These are phyloP conservation scores for Platycercus adscitus DNA, from an alignment of 2,113 vertebrate species.

Conservation along the genomic window DNA sequence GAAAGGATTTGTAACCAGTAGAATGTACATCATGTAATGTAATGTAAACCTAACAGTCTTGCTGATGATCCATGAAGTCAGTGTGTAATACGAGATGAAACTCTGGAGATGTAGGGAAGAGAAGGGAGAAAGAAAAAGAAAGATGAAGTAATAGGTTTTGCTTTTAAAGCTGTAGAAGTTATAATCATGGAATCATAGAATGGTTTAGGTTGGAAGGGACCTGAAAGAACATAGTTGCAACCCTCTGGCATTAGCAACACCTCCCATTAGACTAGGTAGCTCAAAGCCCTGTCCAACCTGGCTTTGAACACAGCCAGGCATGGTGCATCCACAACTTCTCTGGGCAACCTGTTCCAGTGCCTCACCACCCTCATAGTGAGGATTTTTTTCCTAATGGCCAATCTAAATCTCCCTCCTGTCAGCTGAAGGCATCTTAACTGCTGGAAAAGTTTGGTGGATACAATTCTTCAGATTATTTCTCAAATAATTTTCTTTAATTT, in stretches of 20 bases:
- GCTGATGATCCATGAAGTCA: neutral
- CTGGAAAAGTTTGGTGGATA: neutral
- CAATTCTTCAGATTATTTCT: neutral
- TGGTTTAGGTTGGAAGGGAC: neutral
- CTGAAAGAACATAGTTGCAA: neutral
- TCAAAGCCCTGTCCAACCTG: neutral
- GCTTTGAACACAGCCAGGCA: neutral
- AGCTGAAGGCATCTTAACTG: neutral
- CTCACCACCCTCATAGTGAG: neutral
- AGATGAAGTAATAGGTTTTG: neutral
- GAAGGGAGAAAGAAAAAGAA: neutral
- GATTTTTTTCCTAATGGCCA: neutral
- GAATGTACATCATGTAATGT: neutral
- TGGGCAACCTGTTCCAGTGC: neutral
- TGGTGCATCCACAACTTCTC: neutral
- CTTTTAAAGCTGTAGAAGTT: neutral
- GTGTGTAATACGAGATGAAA: neutral
- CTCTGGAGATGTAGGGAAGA: neutral
- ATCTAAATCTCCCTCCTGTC: neutral
- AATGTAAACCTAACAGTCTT: neutral
- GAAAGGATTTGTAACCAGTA: neutral
- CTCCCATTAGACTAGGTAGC: neutral
- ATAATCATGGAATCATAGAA: neutral
- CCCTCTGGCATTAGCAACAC: neutral
- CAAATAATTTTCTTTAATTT: neutral